Conservation (phyloP, 2,888 invertebrate species). For the Choreutis nemorana region DNA sequence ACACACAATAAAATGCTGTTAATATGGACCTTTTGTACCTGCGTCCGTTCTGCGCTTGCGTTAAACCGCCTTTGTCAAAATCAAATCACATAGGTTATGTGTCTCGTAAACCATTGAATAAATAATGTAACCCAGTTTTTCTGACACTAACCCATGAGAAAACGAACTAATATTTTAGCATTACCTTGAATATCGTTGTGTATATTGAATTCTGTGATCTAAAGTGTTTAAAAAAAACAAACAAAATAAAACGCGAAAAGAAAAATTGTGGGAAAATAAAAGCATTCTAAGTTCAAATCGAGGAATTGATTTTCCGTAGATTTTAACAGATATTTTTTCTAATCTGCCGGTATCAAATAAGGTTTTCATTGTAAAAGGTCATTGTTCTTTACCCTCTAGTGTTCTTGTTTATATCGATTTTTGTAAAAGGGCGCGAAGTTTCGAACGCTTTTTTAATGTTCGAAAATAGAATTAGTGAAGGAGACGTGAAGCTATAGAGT, state of each 20-base stretch:
- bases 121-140: slow-evolving; percentile 22
- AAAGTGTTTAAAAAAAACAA: slow-evolving; percentile 3
- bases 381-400: slow-evolving; percentile 33
- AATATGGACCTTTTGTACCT: slow-evolving; percentile 26
- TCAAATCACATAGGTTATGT: slow-evolving; percentile 48
- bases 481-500: neutral
- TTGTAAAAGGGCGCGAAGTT: slow-evolving; percentile 40
- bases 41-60: slow-evolving; percentile 52
- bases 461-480: neutral
- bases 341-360: no score
- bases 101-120: slow-evolving; percentile 21
- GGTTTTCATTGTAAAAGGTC: slow-evolving; percentile 28
- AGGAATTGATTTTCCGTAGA: neutral
- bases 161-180: no score
- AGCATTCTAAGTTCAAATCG: neutral
- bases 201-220: no score
- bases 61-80: slow-evolving; percentile 35
- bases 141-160: slow-evolving; percentile 7
- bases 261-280: neutral
- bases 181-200: no score
- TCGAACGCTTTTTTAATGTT: slow-evolving; percentile 16
- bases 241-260: neutral
- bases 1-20: neutral
- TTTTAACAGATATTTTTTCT: no score
- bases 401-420: slow-evolving; percentile 55